Evolutionary conservation across 2,888 invertebrate species (phyloP), one percentile per base, ranked within the genome.

Genomic region (Tenodera sinensis): DNA sequence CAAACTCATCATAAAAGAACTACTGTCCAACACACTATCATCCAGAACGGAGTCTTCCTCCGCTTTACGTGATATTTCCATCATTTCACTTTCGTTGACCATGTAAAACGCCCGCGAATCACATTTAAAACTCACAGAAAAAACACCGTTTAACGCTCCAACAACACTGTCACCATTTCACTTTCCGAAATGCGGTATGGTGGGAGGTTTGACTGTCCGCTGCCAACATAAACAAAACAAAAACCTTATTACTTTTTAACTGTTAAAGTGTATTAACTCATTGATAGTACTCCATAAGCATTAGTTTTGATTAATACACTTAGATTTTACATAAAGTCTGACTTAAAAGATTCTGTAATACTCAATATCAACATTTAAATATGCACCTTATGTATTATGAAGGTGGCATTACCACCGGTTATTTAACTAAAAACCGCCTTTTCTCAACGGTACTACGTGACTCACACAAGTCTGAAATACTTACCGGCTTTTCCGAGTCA

Each of bases 1-100:
- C 28, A 84, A 88, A 83, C 89, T 90, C 28, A 54, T 83, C 34
- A 87, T 89, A 27, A 34, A n/a, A 14, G 34, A 27, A 83, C 87
- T 87, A 42, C 7, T 87, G 83, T 87, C 87, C 15, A 87, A 87
- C 82, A 82, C 87, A 82, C 87, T 87, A 27, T 87, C 87, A 34
- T 87, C 34, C 2, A 42, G 25, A 15, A 27, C n/a, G 30, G 82
- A 54, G 25, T 87, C 87, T 20, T 25, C 27, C 14, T 87, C 87
- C 30, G 27, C 1, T 42, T 87, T 87, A 7, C 34, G 82, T 3
- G 28, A n/a, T 27, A 87, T 42, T 83, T 87, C 87, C 87, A 87
- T 87, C 6, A 83, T 87, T 87, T 82, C 87, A 82, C 34, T n/a
- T 83, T n/a, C 7, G 30, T 30, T 87, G 54, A 84, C 34, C 4